A percentile compares a stretch with the other conserved stretches of the same genome.
phyloP scores from a whole-genome alignment of 2,113 vertebrate species.

The Varanus salvator region DNA sequence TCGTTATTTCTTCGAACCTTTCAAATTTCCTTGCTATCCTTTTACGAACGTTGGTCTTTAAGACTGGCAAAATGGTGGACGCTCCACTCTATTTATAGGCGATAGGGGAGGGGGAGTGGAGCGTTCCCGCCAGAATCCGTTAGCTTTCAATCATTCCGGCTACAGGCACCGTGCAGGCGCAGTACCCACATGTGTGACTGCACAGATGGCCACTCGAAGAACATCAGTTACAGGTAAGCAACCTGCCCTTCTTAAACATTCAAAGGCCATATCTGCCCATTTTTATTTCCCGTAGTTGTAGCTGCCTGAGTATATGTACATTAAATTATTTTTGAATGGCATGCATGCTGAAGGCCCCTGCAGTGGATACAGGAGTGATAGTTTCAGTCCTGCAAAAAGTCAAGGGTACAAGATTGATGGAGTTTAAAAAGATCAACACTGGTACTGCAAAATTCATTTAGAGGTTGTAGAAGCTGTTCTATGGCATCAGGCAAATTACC shows the following conservation, averaged over 20 bases:
- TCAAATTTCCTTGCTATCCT: too few relatives aligned
- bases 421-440: background rate
- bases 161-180: too few relatives aligned
- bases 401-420: conserved; percentile 10
- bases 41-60: too few relatives aligned
- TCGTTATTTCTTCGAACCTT: too few relatives aligned
- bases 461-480: background rate
- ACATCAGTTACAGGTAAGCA: too few relatives aligned
- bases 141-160: too few relatives aligned
- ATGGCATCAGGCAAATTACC: background rate
- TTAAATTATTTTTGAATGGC: conserved; percentile 54
- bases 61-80: too few relatives aligned
- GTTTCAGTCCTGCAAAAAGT: background rate
- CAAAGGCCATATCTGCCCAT: conserved; percentile 47
- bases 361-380: background rate
- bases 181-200: too few relatives aligned
- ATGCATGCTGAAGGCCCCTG: conserved; percentile 27
- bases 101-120: too few relatives aligned
- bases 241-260: conserved; percentile 47
- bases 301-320: conserved; percentile 69
- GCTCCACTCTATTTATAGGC: too few relatives aligned
- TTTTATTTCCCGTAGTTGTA: conserved; percentile 51
- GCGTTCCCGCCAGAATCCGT: too few relatives aligned
- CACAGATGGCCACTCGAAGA: too few relatives aligned
- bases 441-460: background rate